Percentiles rank a stretch among this genome's conserved stretches.
Evolutionary conservation across 2,113 vertebrate species (phyloP).

Genomic region (Tursiops truncatus): DNA sequence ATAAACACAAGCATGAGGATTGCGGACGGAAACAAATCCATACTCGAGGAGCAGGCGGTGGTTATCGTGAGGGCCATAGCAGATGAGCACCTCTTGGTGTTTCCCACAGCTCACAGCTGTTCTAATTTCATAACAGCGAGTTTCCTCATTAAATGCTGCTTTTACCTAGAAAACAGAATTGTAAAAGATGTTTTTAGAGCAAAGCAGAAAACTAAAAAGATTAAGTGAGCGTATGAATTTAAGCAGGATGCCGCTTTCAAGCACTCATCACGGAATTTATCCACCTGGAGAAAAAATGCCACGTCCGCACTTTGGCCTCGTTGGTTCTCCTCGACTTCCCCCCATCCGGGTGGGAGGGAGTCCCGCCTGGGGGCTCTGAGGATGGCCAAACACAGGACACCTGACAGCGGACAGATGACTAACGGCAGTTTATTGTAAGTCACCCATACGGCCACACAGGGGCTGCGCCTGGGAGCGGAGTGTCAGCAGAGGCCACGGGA

Average conservation of each 20-base stretch:
- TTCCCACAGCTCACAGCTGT: constrained; percentile 79
- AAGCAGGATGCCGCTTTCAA: neutral
- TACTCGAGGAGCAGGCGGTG: constrained; percentile 95
- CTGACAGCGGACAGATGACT: neutral
- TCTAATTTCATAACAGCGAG: constrained; percentile 89
- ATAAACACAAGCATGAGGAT: constrained; percentile 92
- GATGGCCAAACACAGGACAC: neutral
- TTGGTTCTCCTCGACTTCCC: fast-evolving
- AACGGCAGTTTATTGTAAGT: neutral
- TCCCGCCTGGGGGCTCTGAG: neutral
- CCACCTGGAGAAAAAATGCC: fast-evolving
- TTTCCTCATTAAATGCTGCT: constrained; percentile 89
- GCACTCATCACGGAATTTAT: neutral
- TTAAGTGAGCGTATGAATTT: neutral
- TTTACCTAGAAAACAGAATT: constrained; percentile 84
- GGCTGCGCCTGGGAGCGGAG: neutral
- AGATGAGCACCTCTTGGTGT: constrained; percentile 91
- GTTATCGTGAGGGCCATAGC: constrained; percentile 95
- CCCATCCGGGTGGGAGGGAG: neutral
- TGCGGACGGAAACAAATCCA: constrained; percentile 88
- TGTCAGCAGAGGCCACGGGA: neutral
- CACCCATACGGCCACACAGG: neutral
- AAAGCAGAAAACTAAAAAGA: neutral
- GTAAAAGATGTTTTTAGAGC: neutral
- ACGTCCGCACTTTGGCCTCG: neutral